Evolutionary conservation across 23 tunicate genomes (phyloP), one percentile per base, ranked within the genome.

Genomic region (Aplidium turbinatum): DNA sequence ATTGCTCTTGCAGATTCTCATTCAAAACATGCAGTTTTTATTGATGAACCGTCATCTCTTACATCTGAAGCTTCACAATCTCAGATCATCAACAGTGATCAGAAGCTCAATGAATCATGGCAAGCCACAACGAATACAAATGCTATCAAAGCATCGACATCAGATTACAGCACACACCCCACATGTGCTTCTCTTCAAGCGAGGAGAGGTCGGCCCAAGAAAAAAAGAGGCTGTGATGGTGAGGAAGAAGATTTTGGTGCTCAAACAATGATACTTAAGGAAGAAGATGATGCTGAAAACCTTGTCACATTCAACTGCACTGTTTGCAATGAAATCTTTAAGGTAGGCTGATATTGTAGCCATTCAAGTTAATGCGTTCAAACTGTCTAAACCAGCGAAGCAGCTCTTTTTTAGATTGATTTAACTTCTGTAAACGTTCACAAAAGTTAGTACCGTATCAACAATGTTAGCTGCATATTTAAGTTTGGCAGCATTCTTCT

Each of bases 301-400:
- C 35, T 13, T 19, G 35, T 40, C n/a, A 77, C 42, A 4, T 73
- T 73, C 31, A 63, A 33, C 35, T 87, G 94, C 38, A 73, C 71
- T 52, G 58, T 80, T 1, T 87, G 94, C 50, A 74, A 80, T 35
- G 52, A 73, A 28, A 56, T 51, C 19, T 87, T 58, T 36, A 51
- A 72, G 64, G 93, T 86, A 61, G n/a, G n/a, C n/a, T n/a, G n/a
- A n/a, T 9, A 78, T 27, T 22, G 13, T 0, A 11, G 31, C 30
- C 9, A 23, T 63, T 78, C 38, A 13, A 19, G n/a, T n/a, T n/a
- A n/a, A n/a, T n/a, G n/a, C n/a, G n/a, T n/a, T n/a, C n/a, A n/a
- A n/a, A n/a, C n/a, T n/a, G n/a, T n/a, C n/a, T n/a, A n/a, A n/a
- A n/a, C n/a, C n/a, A n/a, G n/a, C n/a, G n/a, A n/a, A n/a, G n/a